phyloP scores from a whole-genome alignment of 1,140 invertebrate species.

The Drosophila parabipectinata region DNA sequence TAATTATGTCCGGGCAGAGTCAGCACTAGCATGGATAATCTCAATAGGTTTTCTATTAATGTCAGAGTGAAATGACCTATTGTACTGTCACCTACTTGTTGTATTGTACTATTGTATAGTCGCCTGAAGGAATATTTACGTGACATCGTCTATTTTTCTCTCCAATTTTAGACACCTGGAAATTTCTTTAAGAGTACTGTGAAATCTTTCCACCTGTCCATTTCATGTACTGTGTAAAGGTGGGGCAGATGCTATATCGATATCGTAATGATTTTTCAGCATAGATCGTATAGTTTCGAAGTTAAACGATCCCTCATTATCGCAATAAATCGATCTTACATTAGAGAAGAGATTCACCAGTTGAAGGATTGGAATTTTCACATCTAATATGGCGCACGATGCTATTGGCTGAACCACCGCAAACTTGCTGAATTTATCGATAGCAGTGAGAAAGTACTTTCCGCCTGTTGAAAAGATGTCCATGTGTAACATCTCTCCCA shows the following conservation, averaged over 20 bases:
- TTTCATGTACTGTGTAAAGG: slow-evolving; percentile 12
- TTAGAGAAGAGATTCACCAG: too few relatives aligned
- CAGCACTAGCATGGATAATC: slow-evolving; percentile 3
- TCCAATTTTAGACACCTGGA: slow-evolving; percentile 10
- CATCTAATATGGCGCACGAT: too few relatives aligned
- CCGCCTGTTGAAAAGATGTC: too few relatives aligned
- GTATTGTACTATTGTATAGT: neutral
- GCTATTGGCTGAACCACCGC: too few relatives aligned
- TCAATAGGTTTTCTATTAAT: slow-evolving; percentile 11
- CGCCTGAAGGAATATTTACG: slow-evolving; percentile 7
- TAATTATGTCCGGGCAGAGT: too few relatives aligned
- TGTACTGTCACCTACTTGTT: too few relatives aligned
- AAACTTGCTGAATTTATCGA: too few relatives aligned
- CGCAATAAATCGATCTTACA: slow-evolving; percentile 1
- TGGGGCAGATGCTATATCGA: slow-evolving; percentile 20
- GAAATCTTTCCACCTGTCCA: slow-evolving; percentile 1
- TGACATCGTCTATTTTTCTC: slow-evolving; percentile 4
- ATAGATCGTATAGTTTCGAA: slow-evolving; percentile 1
- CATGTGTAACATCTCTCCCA: too few relatives aligned
- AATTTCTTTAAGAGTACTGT: slow-evolving; percentile 15
- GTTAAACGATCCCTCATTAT: slow-evolving; percentile 2
- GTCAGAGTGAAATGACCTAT: slow-evolving; percentile 16
- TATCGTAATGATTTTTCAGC: slow-evolving; percentile 9
- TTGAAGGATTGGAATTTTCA: too few relatives aligned
- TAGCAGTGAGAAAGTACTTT: too few relatives aligned